Conservation (phyloP, 1,140 invertebrate genomes). For the Drosophila tani region DNA sequence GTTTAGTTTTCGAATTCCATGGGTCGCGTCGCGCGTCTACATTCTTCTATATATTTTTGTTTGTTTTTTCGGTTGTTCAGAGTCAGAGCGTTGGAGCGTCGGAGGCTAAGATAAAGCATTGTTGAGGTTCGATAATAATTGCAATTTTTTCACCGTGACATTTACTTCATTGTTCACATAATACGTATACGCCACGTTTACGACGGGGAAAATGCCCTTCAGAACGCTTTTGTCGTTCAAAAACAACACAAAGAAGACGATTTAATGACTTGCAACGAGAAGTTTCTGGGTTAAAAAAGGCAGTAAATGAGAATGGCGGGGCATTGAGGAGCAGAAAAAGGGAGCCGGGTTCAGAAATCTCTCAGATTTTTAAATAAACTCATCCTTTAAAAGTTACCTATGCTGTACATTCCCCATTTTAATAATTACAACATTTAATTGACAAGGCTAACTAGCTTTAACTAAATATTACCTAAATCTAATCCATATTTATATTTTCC, state of each 20-base stretch:
- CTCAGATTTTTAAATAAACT: not conserved
- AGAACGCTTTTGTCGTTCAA: conserved; percentile 46
- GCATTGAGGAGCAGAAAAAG: not conserved
- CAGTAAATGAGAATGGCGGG: not conserved
- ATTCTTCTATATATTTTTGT: conserved; percentile 36
- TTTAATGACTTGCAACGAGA: conserved; percentile 18
- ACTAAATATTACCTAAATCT: not conserved
- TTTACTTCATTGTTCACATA: conserved; percentile 41
- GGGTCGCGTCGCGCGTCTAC: conserved; percentile 40
- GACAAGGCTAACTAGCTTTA: not conserved
- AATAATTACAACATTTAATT: not conserved
- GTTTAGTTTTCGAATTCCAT: conserved; percentile 67
- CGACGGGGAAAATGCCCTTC: conserved; percentile 59
- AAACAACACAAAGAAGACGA: conserved; percentile 17
- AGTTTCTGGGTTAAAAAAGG: conserved; percentile 20
- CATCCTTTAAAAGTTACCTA: not conserved
- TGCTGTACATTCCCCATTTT: not conserved
- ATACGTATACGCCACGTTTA: conserved; percentile 51
- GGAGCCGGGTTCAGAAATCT: not conserved
- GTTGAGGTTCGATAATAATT: conserved; percentile 32
- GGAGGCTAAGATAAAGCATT: conserved; percentile 32
- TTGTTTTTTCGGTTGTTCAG: conserved; percentile 12
- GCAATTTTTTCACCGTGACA: conserved; percentile 34
- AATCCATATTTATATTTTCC: conserved; percentile 4
- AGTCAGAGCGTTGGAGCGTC: conserved; percentile 13